phyloP scores from a whole-genome alignment of 2,888 invertebrate species.

The Ganaspis brasiliensis region DNA sequence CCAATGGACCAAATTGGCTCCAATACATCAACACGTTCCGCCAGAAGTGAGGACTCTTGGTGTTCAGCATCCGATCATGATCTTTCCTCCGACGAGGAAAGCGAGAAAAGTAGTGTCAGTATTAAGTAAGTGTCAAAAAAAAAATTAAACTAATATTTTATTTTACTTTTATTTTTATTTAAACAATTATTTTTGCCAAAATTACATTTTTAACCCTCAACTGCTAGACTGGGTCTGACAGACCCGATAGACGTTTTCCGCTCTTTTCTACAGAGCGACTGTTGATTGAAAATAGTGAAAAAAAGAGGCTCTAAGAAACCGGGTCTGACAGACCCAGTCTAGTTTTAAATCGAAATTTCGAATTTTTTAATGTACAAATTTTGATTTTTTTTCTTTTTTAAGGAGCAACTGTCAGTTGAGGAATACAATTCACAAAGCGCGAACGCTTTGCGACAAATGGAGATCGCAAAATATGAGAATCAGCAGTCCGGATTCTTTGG shows the following conservation, averaged over 20 bases:
- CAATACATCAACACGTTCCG: slow-evolving; percentile 75
- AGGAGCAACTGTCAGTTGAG: slow-evolving; percentile 90
- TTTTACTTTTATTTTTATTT: not conserved
- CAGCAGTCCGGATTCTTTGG: slow-evolving; percentile 76
- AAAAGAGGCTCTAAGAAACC: no score
- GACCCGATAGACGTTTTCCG: no score
- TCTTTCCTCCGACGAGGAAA: slow-evolving; percentile 85
- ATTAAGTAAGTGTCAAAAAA: slow-evolving; percentile 79
- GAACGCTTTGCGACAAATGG: slow-evolving; percentile 92
- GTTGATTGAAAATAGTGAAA: no score
- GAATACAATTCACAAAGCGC: slow-evolving; percentile 90
- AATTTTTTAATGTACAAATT: slow-evolving; percentile 21
- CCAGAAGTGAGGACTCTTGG: slow-evolving; percentile 85
- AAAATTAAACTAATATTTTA: not conserved
- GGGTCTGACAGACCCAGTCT: no score
- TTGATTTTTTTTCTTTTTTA: slow-evolving; percentile 55
- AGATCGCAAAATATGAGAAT: slow-evolving; percentile 77
- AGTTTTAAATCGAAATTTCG: no score
- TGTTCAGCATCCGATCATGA: slow-evolving; percentile 85
- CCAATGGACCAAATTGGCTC: slow-evolving; percentile 75
- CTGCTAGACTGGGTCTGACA: no score
- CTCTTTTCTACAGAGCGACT: no score
- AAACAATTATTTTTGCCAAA: not conserved
- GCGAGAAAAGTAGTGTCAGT: slow-evolving; percentile 82
- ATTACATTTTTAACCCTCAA: not conserved